Base-by-base conservation (phyloP, 2,113 vertebrate species). In the Zootoca vivipara region DNA sequence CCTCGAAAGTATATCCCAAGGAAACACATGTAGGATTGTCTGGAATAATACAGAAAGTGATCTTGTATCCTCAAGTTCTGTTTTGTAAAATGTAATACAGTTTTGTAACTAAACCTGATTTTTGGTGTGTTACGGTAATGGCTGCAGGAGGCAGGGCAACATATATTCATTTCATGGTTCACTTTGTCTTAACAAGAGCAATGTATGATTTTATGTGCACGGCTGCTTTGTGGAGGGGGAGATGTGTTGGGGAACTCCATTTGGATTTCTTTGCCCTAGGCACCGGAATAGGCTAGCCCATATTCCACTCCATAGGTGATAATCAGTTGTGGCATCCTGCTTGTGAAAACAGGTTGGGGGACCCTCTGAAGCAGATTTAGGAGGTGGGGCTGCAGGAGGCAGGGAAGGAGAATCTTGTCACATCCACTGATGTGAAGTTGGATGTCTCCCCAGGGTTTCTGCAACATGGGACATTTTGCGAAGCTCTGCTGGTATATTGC, bases 131-230 rank as follows among this genome's bases (percentile, higher is more conserved):
- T 82, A 24, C 38, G 70, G 56, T 33, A 38, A 64, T 18, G 5
- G 79, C 46, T 52, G 46, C 46, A 52, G 33, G 35, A 65, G 52
- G 46, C 42, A 72, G n/a, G 7, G 28, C 22, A 35, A 26, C 80
- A 52, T 77, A 75, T 65, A 82, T 42, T 74, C 73, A 82, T 87
- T 87, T 81, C 33, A 75, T 82, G 67, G 35, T 82, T 81, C 26
- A 62, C 38, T 82, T 82, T 87, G 56, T 75, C 35, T 64, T 30
- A 73, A 62, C 78, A 46, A 75, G 56, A 82, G 70, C 69, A 87
- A 46, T 4, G 5, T 65, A 65, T 15, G 72, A 52, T 74, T 75
- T 65, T 75, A 56, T 74, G 70, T 28, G 7, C 72, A 64, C 70
- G 74, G 7, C 52, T 5, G 79, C 42, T 77, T 82, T 75, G 22